Percentiles rank a stretch among this genome's conserved stretches.
Conservation (phyloP, 2,888 invertebrate species). For the Trachelus troglodyta region DNA sequence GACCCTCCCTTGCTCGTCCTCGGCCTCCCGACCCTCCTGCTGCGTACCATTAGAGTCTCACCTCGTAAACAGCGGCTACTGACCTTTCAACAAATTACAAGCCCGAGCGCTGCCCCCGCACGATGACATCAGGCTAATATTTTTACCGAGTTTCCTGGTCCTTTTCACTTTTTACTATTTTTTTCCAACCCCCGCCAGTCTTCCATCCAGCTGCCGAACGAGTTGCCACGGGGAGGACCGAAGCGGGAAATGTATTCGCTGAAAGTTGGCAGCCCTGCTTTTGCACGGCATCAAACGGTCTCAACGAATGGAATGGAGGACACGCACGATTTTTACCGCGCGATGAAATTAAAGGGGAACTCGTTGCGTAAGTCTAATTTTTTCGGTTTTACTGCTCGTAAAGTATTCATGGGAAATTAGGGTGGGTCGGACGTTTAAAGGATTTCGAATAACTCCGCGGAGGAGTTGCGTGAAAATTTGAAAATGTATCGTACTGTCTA, state of each 20-base stretch:
- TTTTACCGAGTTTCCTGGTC: conserved; percentile 24
- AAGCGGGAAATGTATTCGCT: not conserved
- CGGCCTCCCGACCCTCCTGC: conserved; percentile 45
- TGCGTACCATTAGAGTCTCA: conserved; percentile 46
- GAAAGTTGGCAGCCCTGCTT: not conserved
- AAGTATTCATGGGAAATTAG: not conserved
- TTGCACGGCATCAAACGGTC: not conserved
- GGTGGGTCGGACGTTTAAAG: not conserved
- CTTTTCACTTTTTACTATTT: conserved; percentile 9
- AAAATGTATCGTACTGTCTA: not conserved
- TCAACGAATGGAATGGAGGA: not conserved
- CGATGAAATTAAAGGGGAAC: not conserved
- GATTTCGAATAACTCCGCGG: not conserved
- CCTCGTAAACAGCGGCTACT: conserved; percentile 40
- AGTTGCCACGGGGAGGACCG: not conserved
- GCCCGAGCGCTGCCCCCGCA: not conserved
- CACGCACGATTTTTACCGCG: not conserved
- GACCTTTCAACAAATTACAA: conserved; percentile 42
- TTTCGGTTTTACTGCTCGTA: not conserved
- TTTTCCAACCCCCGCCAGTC: conserved; percentile 18
- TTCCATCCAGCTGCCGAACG: not conserved
- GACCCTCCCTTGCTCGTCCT: conserved; percentile 27
- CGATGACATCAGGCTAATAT: conserved; percentile 15
- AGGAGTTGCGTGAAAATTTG: not conserved
- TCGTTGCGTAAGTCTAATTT: not conserved